A percentile compares a stretch with the other conserved stretches of the same genome.
Conservation (phyloP, 1,140 invertebrate genomes). For the Papilio polyxenes region DNA sequence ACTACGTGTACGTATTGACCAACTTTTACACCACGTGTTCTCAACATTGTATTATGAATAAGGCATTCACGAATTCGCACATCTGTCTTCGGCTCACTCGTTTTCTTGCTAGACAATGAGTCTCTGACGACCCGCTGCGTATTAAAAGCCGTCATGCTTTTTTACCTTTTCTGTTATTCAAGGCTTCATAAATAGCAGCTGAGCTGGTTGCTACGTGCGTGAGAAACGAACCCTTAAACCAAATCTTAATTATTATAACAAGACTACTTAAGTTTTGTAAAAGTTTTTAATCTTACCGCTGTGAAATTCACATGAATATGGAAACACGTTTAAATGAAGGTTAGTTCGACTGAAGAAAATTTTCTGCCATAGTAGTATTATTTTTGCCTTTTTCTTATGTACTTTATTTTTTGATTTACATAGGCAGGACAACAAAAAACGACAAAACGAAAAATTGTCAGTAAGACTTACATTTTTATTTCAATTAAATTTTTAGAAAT, state of each 20-base stretch:
- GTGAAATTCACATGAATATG: neutral
- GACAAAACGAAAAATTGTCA: too few relatives aligned
- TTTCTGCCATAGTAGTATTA: too few relatives aligned
- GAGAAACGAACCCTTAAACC: neutral
- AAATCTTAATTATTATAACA: neutral
- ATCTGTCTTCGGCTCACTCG: slow-evolving; percentile 28
- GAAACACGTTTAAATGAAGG: too few relatives aligned
- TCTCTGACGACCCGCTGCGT: slow-evolving; percentile 29
- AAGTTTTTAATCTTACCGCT: neutral
- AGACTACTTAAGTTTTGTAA: neutral
- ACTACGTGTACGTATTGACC: slow-evolving; percentile 2
- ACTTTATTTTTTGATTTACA: too few relatives aligned
- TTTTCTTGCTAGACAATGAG: slow-evolving; percentile 32
- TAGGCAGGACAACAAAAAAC: too few relatives aligned
- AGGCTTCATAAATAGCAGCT: slow-evolving; percentile 17
- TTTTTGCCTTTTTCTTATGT: too few relatives aligned
- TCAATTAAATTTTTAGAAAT: too few relatives aligned
- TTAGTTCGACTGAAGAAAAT: too few relatives aligned
- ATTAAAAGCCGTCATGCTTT: slow-evolving; percentile 35
- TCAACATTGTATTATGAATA: slow-evolving; percentile 36
- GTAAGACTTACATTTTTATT: neutral
- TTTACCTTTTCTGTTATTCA: slow-evolving; percentile 28
- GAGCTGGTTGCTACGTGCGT: neutral
- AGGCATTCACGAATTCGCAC: slow-evolving; percentile 31
- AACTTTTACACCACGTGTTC: slow-evolving; percentile 29